Base-by-base conservation (phyloP, 1,140 invertebrate species). In the Drosophila kanapiae region DNA sequence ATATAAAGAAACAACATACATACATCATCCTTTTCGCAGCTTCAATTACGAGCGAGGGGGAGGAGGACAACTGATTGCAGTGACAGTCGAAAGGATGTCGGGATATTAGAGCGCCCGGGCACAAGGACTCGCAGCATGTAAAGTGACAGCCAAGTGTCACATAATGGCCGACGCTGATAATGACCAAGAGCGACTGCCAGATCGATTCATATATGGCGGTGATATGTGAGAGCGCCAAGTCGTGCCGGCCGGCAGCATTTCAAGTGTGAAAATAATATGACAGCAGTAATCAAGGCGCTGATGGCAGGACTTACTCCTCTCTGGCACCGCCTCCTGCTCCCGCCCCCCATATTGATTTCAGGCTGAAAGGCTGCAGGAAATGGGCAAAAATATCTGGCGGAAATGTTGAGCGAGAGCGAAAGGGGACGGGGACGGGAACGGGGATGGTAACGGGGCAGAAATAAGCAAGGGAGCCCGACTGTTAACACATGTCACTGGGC, bases 261-360 rank as follows among this genome's bases (percentile, higher is more conserved):
- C 77, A 84, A 88, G 85, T 84, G 84, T 87, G 84, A 88, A 88
- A 84, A 88, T 88, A 88, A 88, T 88, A 90, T 84, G 84, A 88
- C 85, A 88, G 69, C 58, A 70, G 84, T 88, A 88, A 87, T 87
- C 84, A 84, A 88, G 84, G 62, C 53, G 60, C 53, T 70, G 78
- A 72, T 59, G 65, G 54, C 31, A 51, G 53, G 35, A 71, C 67
- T 51, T 71, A 23, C 53, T 31, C 38, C 43, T 59, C 48, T 9
- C 38, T 23, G 23, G 31, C 31, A 14, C 38, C 18, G 23, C 3
- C 3, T 3, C 23, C 23, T 23, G 23, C 18, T n/a, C 49, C 31
- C 29, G 18, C 5, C 40, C 3, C 10, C n/a, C 49, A 88, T 87
- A 87, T 87, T 84, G 84, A 87, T 87, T 88, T 80, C 77, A 88